Evolutionary conservation across 64 coral and sea anemone species (phyloP), one percentile per base, ranked within the genome.

Genomic region (Montipora capricornis): DNA sequence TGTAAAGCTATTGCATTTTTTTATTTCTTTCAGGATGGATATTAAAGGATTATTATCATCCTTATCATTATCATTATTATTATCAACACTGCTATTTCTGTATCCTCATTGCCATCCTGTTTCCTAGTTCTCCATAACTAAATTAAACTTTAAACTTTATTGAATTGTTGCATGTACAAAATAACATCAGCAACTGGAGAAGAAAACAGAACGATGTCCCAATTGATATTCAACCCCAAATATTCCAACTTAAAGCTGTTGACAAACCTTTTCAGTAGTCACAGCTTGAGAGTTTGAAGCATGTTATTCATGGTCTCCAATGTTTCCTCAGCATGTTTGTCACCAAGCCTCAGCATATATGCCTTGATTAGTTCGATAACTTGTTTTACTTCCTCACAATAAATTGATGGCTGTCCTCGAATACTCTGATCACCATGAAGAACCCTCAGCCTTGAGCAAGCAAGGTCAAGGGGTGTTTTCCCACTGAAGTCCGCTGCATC

Each of bases 331-430:
- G 95, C 91, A 52, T 91, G 77, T 75, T 83, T 84, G 37, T 93
- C 78, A 5, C 94, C 94, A 75, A 90, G 87, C 44, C 91, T 83
- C 5, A 29, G 74, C 78, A 95, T 90, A 73, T 98, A 98, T 83
- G 92, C 94, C 79, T 96, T 95, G 5, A 98, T 75, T 88, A 98
- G 88, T 20, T 94, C 92, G 53, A 96, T 95, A 73, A 98, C 90
- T 79, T 96, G 81, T 80, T 93, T 90, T 15, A 98, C 94, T 78
- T 96, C 97, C 29, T 74, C 75, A 80, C 88, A 89, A 59, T 96
- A 98, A 49, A 82, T 83, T 83, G 78, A 91, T 24, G 83, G 87
- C 29, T 76, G 85, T 58, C 20, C 81, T 59, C 81, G 71, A 24
- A 93, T 74, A 10, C 59, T 75, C 17, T 75, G 78, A 55, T 91